Conservation (phyloP, 2,888 invertebrate genomes). For the Oxytorus armatus region DNA sequence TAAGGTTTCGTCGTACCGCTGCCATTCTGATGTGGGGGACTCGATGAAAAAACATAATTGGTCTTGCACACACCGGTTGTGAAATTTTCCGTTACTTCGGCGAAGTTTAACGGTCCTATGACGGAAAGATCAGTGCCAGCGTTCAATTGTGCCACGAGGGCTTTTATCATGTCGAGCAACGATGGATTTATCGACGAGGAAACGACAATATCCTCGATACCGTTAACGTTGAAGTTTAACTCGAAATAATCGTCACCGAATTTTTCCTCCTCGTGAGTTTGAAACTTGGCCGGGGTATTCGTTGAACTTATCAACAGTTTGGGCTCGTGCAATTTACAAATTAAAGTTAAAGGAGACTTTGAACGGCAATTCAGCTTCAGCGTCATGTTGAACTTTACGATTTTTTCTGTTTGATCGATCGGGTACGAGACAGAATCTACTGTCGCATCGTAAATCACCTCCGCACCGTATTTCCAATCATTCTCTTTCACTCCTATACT, state of each 20-base stretch:
- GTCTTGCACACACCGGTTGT: slow-evolving; percentile 19
- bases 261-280: neutral
- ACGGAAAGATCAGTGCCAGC: slow-evolving; percentile 68
- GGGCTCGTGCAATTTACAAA: slow-evolving; percentile 40
- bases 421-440: slow-evolving; percentile 16
- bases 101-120: slow-evolving; percentile 64
- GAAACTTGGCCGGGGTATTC: neutral
- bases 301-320: neutral
- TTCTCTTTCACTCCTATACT: slow-evolving; percentile 17
- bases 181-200: slow-evolving; percentile 69
- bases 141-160: slow-evolving; percentile 73
- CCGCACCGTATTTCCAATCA: slow-evolving; percentile 56
- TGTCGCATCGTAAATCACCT: slow-evolving; percentile 54
- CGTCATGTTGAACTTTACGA: neutral
- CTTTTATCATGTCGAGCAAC: slow-evolving; percentile 71
- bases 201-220: slow-evolving; percentile 72
- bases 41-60: slow-evolving; percentile 6
- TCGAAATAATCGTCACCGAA: slow-evolving; percentile 71
- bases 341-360: slow-evolving; percentile 24
- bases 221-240: slow-evolving; percentile 72
- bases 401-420: neutral
- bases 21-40: neutral
- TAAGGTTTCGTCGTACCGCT: neutral
- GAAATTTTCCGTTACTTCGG: slow-evolving; percentile 68
- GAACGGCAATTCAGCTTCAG: slow-evolving; percentile 49